phyloP scores from a whole-genome alignment of 2,797 vertebrate genomes.

The Bradypodion ventrale region DNA sequence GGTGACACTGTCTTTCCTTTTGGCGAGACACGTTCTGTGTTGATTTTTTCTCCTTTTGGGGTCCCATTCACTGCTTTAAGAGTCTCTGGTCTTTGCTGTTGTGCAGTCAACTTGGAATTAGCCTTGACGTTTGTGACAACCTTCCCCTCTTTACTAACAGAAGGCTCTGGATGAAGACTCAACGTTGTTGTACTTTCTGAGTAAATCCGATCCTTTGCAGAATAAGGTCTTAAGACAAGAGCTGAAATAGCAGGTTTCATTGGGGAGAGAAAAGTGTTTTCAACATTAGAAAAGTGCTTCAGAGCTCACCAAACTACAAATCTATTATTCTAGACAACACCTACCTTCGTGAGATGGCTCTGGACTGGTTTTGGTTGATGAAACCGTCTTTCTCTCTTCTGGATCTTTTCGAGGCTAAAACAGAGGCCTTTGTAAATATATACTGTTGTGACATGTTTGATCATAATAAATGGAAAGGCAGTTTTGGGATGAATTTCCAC shows the following conservation, averaged over 20 bases:
- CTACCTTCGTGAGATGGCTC: conserved; percentile 70
- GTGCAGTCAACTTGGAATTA: conserved; percentile 82
- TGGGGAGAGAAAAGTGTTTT: conserved; percentile 33
- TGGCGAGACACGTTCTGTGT: conserved; percentile 44
- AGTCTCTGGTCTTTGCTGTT: conserved; percentile 80
- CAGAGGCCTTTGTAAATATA: conserved; percentile 38
- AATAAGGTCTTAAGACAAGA: conserved; percentile 37
- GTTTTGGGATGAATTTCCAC: background rate
- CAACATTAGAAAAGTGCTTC: conserved; percentile 8
- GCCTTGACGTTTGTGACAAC: conserved; percentile 63
- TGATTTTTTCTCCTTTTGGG: conserved; percentile 68
- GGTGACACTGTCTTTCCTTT: conserved; percentile 77
- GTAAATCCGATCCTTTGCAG: conserved; percentile 49
- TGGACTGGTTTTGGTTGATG: conserved; percentile 63
- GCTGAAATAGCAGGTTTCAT: conserved; percentile 54
- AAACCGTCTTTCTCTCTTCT: conserved; percentile 58
- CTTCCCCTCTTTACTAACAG: conserved; percentile 36
- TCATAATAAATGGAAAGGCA: background rate
- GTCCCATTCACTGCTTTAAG: conserved; percentile 46
- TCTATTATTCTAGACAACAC: conserved; percentile 19
- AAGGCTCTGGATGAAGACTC: conserved; percentile 29
- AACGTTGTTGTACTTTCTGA: conserved; percentile 42
- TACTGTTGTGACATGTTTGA: background rate
- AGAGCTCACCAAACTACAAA: background rate
- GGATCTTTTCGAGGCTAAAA: conserved; percentile 74